Conservation (phyloP, 1,140 invertebrate species). For the Trichomalopsis sarcophagae region DNA sequence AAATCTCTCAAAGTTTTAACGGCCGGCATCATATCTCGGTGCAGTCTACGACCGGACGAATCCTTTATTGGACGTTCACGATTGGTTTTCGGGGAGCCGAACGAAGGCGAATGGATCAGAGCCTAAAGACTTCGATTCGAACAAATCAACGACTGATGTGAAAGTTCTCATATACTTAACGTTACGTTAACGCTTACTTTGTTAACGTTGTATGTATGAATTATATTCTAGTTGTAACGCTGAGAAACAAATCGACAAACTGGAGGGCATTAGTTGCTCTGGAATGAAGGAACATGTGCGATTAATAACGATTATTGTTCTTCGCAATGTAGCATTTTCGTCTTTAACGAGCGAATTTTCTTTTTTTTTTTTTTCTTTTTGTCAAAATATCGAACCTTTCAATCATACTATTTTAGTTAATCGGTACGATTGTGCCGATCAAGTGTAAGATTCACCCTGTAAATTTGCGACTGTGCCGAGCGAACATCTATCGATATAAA, state of each 20-base stretch:
- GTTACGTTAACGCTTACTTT: not conserved
- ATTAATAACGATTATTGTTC: conserved; percentile 46
- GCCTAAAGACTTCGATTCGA: not conserved
- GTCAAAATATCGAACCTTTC: conserved; percentile 47
- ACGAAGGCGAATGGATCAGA: not conserved
- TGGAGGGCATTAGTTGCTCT: conserved; percentile 55
- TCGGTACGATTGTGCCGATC: conserved; percentile 3
- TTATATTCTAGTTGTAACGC: not conserved
- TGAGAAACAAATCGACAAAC: conserved; percentile 24
- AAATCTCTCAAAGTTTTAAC: not conserved
- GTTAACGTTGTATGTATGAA: not conserved
- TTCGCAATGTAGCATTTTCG: conserved; percentile 9
- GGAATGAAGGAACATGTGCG: conserved; percentile 57
- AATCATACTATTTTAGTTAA: conserved; percentile 35
- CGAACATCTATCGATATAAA: conserved; percentile 18
- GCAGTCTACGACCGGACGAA: conserved; percentile 13
- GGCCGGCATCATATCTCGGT: not conserved
- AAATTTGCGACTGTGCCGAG: conserved; percentile 8
- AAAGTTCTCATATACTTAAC: not conserved
- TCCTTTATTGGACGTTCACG: not conserved
- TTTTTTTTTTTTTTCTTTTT: conserved; percentile 34
- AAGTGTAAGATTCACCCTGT: conserved; percentile 5
- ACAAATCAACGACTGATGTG: not conserved
- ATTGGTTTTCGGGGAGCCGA: not conserved
- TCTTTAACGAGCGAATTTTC: conserved; percentile 18